Evolutionary conservation across 2,888 invertebrate species (phyloP).

Genomic region (Eupithecia inturbata): DNA sequence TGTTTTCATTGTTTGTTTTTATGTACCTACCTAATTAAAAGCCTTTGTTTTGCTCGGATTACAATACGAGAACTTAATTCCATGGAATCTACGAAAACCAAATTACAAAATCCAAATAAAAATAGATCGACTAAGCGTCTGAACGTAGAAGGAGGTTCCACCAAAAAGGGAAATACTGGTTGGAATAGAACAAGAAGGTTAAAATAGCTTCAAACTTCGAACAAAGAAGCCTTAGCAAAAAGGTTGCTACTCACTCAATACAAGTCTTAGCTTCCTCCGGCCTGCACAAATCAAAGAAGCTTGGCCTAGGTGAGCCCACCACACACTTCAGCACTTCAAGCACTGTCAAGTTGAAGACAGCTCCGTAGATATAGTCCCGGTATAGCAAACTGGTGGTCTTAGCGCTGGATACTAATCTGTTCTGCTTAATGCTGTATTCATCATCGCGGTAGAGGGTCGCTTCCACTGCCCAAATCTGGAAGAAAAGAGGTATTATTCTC

Average conservation of each 20-base stretch:
- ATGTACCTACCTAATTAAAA: background rate
- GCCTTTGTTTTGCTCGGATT: background rate
- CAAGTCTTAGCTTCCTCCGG: conserved; percentile 88
- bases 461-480: conserved; percentile 80
- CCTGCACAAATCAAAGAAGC: conserved; percentile 89
- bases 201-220: background rate
- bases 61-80: background rate
- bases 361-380: conserved; percentile 86
- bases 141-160: background rate
- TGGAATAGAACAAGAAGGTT: background rate
- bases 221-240: background rate
- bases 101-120: background rate
- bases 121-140: background rate
- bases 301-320: conserved; percentile 89
- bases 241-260: conserved; percentile 66
- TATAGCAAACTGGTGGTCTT: conserved; percentile 80
- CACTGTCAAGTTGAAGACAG: conserved; percentile 85
- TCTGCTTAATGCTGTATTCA: conserved; percentile 76
- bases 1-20: background rate
- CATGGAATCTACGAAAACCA: background rate
- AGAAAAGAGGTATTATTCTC: background rate
- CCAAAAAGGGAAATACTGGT: background rate
- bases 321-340: conserved; percentile 87
- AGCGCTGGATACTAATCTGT: conserved; percentile 64
- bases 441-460: conserved; percentile 68